Base-by-base conservation (phyloP, 2,113 vertebrate genomes). In the Telmatochromis bifrenatus region DNA sequence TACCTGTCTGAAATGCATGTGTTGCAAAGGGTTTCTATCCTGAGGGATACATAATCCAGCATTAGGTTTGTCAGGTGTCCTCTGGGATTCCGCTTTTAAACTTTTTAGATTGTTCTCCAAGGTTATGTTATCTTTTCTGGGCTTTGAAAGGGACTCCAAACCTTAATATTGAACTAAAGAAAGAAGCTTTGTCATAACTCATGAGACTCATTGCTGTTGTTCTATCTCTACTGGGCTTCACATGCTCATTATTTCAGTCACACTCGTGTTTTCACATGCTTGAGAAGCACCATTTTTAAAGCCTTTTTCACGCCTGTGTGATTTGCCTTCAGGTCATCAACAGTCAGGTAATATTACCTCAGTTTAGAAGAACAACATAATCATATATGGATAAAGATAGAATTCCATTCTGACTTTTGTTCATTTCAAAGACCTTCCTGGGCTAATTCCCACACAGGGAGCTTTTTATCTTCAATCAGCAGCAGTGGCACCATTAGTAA, bases 201-300 rank as follows among this genome's bases (percentile, higher is more conserved):
- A 19, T 6, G 14, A 37, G 17, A 82, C 21, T 54, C 23, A 21
- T 14, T 15, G 49, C 35, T 56, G 49, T 39, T 45, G 53, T 31
- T 62, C 21, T 82, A 0, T 19, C 23, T 56, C 21, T 19, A 15
- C 23, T 21, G 23, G 19, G 39, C 2, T 65, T 31, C 39, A 47
- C 19, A 58, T 84, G 54, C 39, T 86, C 21, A 84, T 92, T 89
- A 86, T 90, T 90, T 88, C 81, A 83, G 77, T 91, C 82, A 88
- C 82, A 83, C 17, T 23, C 2, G 3, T 83, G 28, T 13, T 84
- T 85, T 88, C 4, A 82, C 58, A 90, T 47, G 75, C 62, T 85
- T 68, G 60, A 94, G 35, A 84, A 42, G 37, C 37, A 45, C 39
- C 35, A 58, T 81, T 83, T 47, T 82, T 33, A 82, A 82, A 88